Evolutionary conservation across 2,888 invertebrate species (phyloP).

Genomic region (Microctonus aethiopoides): DNA sequence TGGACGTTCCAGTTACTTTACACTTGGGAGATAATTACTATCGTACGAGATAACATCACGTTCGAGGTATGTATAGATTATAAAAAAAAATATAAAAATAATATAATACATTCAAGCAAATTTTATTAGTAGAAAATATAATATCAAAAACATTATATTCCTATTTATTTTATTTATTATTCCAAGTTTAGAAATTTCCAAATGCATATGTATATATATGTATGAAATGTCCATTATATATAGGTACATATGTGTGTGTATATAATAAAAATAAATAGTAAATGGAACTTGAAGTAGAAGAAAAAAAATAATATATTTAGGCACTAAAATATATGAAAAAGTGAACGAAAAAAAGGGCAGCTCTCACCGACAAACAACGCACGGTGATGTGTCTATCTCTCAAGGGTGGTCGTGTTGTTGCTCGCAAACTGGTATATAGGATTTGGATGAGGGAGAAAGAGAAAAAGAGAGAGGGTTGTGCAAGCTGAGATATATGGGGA

Average conservation of each 20-base stretch:
- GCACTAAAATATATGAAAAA: neutral
- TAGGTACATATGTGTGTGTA: neutral
- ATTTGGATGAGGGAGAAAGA: slow-evolving; percentile 1
- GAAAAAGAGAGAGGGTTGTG: slow-evolving; percentile 37
- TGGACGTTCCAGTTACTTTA: neutral
- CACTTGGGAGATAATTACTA: neutral
- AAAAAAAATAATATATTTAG: neutral
- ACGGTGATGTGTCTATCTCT: slow-evolving; percentile 65
- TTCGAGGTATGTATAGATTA: neutral
- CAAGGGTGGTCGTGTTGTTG: slow-evolving; percentile 46
- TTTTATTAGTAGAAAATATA: neutral
- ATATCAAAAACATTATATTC: too few relatives aligned
- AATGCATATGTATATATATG: too few relatives aligned
- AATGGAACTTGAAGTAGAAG: neutral
- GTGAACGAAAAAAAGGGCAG: slow-evolving; percentile 15
- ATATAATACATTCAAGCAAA: neutral
- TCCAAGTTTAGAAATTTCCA: too few relatives aligned
- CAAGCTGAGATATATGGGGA: slow-evolving; percentile 62
- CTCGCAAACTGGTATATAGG: slow-evolving; percentile 6
- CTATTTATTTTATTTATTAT: too few relatives aligned
- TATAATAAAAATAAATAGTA: neutral
- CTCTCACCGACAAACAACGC: slow-evolving; percentile 57
- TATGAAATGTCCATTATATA: neutral
- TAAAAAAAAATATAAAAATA: neutral
- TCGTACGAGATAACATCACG: neutral